These are phyloP conservation scores for Melolontha melolontha DNA, from an alignment of 2,888 invertebrate species.

Conservation along the genomic window DNA sequence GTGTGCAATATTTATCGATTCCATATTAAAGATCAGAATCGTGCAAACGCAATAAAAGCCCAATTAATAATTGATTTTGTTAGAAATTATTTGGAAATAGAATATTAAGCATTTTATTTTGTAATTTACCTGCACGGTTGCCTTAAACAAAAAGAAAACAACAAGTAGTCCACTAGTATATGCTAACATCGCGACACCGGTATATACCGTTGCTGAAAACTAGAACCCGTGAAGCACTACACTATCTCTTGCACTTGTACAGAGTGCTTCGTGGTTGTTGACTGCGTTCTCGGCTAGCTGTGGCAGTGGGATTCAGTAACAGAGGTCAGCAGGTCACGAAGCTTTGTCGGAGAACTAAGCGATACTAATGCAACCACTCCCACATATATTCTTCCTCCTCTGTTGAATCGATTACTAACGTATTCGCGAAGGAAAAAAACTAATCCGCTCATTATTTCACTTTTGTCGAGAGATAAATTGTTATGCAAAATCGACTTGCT, in stretches of 20 bases:
- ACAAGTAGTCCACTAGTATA: constrained; percentile 22
- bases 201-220: constrained; percentile 1
- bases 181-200: constrained; percentile 27
- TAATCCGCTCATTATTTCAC: too few relatives aligned
- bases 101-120: background rate
- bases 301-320: constrained; percentile 41
- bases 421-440: too few relatives aligned
- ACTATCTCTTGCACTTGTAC: constrained; percentile 46
- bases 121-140: constrained; percentile 14
- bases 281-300: constrained; percentile 35
- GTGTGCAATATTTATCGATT: too few relatives aligned
- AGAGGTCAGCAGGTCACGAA: constrained; percentile 54
- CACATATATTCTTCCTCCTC: constrained; percentile 16
- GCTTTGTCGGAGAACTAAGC: constrained; percentile 32
- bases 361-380: constrained; percentile 33
- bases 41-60: background rate
- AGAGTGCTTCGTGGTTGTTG: constrained; percentile 35
- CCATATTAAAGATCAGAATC: too few relatives aligned
- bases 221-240: constrained; percentile 30
- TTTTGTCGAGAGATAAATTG: too few relatives aligned
- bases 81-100: background rate
- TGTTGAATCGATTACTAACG: background rate
- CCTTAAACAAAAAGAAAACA: constrained; percentile 5
- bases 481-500: too few relatives aligned
- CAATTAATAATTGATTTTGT: background rate